These are phyloP conservation scores for Chloroceryle aenea DNA, from an alignment of 2,113 vertebrate species.

Conservation along the genomic window DNA sequence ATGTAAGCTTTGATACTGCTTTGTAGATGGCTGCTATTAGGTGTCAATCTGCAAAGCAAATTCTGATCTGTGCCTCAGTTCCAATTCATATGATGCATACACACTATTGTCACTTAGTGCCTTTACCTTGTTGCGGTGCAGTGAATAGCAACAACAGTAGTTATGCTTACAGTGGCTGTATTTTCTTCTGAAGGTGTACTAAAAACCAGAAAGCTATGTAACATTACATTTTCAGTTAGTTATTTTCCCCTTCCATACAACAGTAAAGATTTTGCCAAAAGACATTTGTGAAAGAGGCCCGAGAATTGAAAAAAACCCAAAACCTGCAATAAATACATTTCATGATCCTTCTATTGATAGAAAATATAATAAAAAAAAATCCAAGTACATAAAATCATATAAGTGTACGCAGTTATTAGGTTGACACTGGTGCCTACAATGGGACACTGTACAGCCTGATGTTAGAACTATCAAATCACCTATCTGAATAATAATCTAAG, in stretches of 20 bases:
- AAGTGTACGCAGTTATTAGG: background rate
- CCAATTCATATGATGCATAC: background rate
- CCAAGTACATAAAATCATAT: background rate
- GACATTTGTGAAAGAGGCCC: background rate
- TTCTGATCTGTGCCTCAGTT: background rate
- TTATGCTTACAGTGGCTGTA: background rate
- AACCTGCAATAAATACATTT: background rate
- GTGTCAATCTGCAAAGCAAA: background rate
- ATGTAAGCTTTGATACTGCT: background rate
- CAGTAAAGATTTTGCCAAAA: background rate
- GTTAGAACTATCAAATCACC: background rate
- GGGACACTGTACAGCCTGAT: background rate
- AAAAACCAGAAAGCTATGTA: background rate
- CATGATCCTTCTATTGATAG: background rate
- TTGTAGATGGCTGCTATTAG: background rate
- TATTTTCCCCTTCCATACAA: rapidly evolving
- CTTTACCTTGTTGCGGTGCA: background rate
- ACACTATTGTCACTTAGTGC: background rate
- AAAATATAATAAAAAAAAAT: background rate
- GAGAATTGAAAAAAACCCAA: background rate
- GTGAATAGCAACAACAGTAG: background rate
- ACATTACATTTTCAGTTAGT: background rate
- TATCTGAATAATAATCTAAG: background rate
- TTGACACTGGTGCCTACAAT: background rate
- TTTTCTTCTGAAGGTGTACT: background rate